phyloP scores from a whole-genome alignment of 2,797 vertebrate genomes.

The Sebastes trivittatus region DNA sequence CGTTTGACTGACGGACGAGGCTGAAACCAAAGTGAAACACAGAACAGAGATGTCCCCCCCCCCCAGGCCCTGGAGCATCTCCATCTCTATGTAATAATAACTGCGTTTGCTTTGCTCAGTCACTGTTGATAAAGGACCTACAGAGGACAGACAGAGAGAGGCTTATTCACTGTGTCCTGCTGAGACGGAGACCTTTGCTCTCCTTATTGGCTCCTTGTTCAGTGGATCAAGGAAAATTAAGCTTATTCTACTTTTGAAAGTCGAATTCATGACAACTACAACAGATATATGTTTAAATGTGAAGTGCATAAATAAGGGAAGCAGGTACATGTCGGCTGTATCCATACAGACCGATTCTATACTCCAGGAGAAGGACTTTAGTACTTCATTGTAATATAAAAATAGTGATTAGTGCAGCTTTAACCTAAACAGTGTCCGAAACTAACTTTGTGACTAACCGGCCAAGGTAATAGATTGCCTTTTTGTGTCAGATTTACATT shows the following conservation, averaged over 20 bases:
- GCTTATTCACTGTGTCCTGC: background rate
- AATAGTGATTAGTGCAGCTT: background rate
- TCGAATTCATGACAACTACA: background rate
- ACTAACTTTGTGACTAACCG: no score
- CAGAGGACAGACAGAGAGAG: background rate
- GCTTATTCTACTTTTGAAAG: background rate
- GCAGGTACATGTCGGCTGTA: background rate
- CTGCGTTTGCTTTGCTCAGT: constrained; percentile 30
- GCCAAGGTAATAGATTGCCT: no score
- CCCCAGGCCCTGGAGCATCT: constrained; percentile 3
- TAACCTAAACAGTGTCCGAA: background rate
- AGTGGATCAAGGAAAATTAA: background rate
- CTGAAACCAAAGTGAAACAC: background rate
- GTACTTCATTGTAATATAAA: background rate
- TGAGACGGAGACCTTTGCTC: constrained; percentile 3
- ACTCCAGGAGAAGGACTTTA: background rate
- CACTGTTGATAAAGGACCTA: constrained; percentile 24
- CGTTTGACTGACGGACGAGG: background rate
- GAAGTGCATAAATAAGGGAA: background rate
- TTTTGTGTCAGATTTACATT: no score
- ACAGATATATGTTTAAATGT: background rate
- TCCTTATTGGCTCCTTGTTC: background rate
- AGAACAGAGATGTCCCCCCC: background rate
- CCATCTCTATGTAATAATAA: constrained; percentile 39
- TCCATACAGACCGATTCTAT: no score